Evolutionary conservation across 2,113 vertebrate species (phyloP), one percentile per base, ranked within the genome.

Genomic region (Cisticola juncidis): DNA sequence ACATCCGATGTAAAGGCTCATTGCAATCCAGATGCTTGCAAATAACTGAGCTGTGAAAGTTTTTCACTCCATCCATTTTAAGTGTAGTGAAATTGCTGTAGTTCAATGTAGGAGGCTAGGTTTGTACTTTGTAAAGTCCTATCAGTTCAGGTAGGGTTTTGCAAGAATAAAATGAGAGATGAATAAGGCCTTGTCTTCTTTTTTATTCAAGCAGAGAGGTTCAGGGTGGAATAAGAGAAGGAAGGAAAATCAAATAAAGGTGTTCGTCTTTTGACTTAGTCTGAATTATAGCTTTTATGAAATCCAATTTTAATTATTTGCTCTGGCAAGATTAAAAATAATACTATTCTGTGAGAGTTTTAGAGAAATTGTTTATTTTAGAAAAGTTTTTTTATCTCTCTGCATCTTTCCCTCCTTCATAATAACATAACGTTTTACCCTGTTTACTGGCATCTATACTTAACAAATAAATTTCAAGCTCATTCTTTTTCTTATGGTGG

Each of bases 1-100:
- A 35, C 0, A 0, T 22, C 58, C 8, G 0, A 28, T 0, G 2
- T 42, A 72, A 88, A 57, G 50, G 35, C 51, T 70, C 42, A 8
- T 42, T 82, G 45, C 38, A 82, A 8, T 61, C 42, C 79, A 81
- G 62, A 45, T 35, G 29, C 38, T 62, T 73, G 29, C 57, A 81
- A 84, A 51, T 47, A 74, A 62, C 51, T 62, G 29, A 87, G 61
- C 72, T 81, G 20, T n/a, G 47, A n/a, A 87, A 40, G 16, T 44
- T 91, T 85, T 74, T 40, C 38, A 20, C 26, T 66, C 15, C 24
- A 22, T 33, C 16, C 16, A 5, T 84, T 89, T 86, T 42, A 57
- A 74, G 14, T 48, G 44, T 87, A 16, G 31, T 38, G 35, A 54
- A 73, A 65, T 57, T 53, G 14, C n/a, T 95, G n/a, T 26, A 57